Evolutionary conservation across 2,113 vertebrate species (phyloP).

Genomic region (Sturnira hondurensis): DNA sequence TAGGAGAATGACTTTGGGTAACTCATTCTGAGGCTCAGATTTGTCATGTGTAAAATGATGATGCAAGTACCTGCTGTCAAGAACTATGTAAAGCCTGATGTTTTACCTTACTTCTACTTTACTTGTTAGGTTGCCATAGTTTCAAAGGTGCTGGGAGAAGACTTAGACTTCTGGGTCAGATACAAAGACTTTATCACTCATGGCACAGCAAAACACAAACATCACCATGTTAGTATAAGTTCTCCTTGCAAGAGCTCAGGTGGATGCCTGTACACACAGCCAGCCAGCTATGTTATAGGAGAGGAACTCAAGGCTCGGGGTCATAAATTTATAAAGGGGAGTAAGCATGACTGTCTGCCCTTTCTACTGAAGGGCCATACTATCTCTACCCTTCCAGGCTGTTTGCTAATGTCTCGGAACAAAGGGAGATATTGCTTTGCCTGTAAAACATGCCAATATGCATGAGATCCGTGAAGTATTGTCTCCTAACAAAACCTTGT

Average conservation of each 20-base stretch:
- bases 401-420: background rate
- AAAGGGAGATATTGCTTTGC: background rate
- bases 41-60: background rate
- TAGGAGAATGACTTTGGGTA: background rate
- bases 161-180: background rate
- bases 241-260: background rate
- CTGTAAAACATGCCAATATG: background rate
- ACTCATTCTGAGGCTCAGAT: background rate
- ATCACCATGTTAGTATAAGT: background rate
- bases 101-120: background rate
- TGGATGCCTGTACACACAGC: background rate
- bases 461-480: background rate
- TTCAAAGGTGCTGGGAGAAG: constrained; percentile 18
- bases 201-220: background rate
- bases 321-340: background rate
- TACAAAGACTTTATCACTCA: background rate
- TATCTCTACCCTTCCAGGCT: background rate
- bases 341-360: background rate
- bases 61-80: background rate
- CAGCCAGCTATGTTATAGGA: background rate
- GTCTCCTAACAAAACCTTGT: background rate
- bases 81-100: background rate
- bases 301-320: background rate
- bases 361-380: background rate
- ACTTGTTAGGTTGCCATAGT: background rate